Evolutionary conservation across 2,797 vertebrate species (phyloP).

Genomic region (Darevskia mixta): DNA sequence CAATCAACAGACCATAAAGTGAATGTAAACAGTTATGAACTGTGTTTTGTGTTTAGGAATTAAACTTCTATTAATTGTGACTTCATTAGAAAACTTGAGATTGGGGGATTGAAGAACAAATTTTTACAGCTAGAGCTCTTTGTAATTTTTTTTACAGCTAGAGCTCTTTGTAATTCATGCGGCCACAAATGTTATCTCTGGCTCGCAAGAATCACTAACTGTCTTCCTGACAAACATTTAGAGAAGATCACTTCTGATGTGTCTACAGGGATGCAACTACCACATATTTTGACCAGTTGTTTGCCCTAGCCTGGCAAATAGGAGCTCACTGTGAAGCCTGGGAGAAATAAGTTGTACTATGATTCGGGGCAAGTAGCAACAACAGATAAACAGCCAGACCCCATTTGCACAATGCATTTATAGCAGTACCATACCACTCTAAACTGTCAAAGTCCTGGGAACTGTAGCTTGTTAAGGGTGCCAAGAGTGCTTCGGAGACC

Average conservation of each 20-base stretch:
- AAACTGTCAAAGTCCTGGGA: no score
- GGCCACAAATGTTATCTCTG: slow-evolving; percentile 44
- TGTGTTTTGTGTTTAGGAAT: slow-evolving; percentile 75
- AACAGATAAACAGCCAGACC: no score
- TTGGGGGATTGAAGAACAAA: slow-evolving; percentile 69
- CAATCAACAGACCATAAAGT: slow-evolving; percentile 76
- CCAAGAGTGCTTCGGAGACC: no score
- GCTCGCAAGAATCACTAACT: neutral
- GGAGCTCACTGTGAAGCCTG: no score
- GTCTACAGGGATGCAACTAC: neutral
- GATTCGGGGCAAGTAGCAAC: no score
- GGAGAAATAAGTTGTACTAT: no score
- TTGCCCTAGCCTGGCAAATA: no score
- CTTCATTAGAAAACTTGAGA: slow-evolving; percentile 72
- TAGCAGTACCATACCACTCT: no score
- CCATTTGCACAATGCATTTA: no score
- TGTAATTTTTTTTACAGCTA: slow-evolving; percentile 23
- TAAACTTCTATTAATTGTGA: slow-evolving; percentile 75
- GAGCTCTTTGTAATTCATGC: slow-evolving; percentile 46
- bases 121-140: slow-evolving; percentile 64
- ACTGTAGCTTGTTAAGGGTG: no score
- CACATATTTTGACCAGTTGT: neutral
- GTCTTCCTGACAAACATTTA: neutral
- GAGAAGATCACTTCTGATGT: neutral
- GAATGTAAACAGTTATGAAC: slow-evolving; percentile 73